Evolutionary conservation across 1,140 invertebrate genomes (phyloP), one percentile per base, ranked within the genome.

Genomic region (Panagrolaimus sp.): DNA sequence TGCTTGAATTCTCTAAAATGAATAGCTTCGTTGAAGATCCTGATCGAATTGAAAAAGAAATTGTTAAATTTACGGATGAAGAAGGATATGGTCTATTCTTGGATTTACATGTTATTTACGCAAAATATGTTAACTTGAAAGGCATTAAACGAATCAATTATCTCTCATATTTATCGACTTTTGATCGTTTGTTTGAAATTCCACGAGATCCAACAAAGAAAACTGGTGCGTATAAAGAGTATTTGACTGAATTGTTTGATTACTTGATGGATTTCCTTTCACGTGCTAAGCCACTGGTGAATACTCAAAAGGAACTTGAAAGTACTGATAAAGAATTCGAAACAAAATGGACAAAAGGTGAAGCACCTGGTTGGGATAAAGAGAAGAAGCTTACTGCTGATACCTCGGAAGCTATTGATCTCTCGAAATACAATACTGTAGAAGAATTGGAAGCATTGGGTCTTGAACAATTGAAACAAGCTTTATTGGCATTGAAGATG

Each of bases 81-180:
- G 96, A 99, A 87, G 95, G 96, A 14, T 98, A 97, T 87, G 96
- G 96, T 15, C 94, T 94, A 84, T 99, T 95, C 85, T 87, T 99
- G 32, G 96, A 99, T 87, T 87, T 99, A n/a, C 94, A 98, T 84
- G 91, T 94, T 84, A 93, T 93, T 81, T 97, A 93, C 85, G 91
- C 93, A 78, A 92, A 91, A 79, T 99, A 91, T 81, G 89, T 98
- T 6, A 98, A 99, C 84, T 86, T 99, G 14, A 97, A 98, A 85
- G 94, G 93, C 38, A 90, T 97, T 72, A 92, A 95, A 86, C 95
- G 92, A 88, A 88, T 94, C 21, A 95, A 98, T 84, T 99, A 99
- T 83, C 92, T 98, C 26, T 90, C 90, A 0, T 99, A 97, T 84
- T 83, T 99, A 43, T 90, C 90, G 63, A 90, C 89, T 63, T 98